Evolutionary conservation across 2,888 invertebrate species (phyloP), one percentile per base, ranked within the genome.

Genomic region (Euphydryas editha): DNA sequence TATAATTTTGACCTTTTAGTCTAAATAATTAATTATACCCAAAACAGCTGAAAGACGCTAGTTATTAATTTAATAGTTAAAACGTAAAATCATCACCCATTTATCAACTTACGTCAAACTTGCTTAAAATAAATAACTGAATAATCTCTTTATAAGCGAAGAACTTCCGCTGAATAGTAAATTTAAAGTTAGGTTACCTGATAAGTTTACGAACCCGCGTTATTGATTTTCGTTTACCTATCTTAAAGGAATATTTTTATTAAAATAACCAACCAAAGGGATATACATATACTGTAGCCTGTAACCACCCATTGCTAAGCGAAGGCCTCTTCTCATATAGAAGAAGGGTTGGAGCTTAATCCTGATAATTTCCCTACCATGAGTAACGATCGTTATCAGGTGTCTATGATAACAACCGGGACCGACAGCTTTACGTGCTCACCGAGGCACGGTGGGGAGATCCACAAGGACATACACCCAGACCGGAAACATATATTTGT

Each of bases 41-140:
- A 44, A 44, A 15, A 44, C 42, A n/a, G 20, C 47, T 20, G 17
- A 47, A 15, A 24, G 15, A 51, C 49, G 49, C 13, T 15, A 49
- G 49, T 51, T 24, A 51, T 15, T 24, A 51, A 21, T 24, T 21
- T 21, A 24, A 2, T 24, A 24, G 49, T 21, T 7, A 21, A 49
- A 49, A 24, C 15, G 8, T n/a, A n/a, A 51, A 51, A 24, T 51
- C 49, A 51, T 24, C 24, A n/a, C 24, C 24, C 49, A 51, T 51
- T 21, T 49, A 49, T 49, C 49, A 49, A 49, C 10, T 49, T 13
- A 51, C 5, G n/a, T 51, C 24, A 51, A 20, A 51, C 20, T 51
- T 24, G 21, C 15, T 24, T 20, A 51, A 51, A 21, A 24, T 51
- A 51, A 24, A 51, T 24, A 21, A 24, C 49, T 51, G 15, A 51